phyloP scores from a whole-genome alignment of 1,140 invertebrate genomes.

The Batillaria attramentaria region DNA sequence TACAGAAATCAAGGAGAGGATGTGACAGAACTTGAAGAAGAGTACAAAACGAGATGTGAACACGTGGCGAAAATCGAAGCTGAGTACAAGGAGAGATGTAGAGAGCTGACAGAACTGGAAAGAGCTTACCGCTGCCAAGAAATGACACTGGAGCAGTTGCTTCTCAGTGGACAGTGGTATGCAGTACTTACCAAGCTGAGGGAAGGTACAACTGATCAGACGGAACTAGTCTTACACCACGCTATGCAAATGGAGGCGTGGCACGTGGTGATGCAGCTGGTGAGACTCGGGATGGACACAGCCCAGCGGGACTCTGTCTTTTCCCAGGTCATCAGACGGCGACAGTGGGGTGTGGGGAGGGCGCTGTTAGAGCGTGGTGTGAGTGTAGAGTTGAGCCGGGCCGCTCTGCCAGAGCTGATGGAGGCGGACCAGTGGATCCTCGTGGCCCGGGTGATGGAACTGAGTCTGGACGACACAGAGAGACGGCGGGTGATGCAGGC shows the following conservation, averaged over 20 bases:
- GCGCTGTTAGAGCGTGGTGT: neutral
- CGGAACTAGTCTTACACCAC: no score
- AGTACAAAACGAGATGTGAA: no score
- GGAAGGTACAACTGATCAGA: no score
- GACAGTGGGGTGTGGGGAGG: neutral
- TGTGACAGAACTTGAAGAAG: no score
- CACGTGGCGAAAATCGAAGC: no score
- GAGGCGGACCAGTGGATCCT: neutral
- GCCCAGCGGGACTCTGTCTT: neutral
- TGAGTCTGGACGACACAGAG: neutral
- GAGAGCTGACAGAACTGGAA: no score
- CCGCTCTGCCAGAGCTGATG: neutral
- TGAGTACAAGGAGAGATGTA: no score
- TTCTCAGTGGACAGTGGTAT: no score
- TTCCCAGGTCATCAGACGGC: neutral
- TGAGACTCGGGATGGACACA: neutral
- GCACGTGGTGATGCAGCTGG: slow-evolving; percentile 6
- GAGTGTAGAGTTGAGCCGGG: neutral
- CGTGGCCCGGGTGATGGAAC: neutral
- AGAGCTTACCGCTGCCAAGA: no score
- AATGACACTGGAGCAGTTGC: no score
- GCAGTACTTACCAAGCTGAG: no score
- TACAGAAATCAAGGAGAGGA: no score
- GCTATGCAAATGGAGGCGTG: neutral
- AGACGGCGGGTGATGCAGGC: neutral